These are phyloP conservation scores for Tragelaphus imberbis DNA, from an alignment of 2,113 vertebrate species.

Conservation along the genomic window DNA sequence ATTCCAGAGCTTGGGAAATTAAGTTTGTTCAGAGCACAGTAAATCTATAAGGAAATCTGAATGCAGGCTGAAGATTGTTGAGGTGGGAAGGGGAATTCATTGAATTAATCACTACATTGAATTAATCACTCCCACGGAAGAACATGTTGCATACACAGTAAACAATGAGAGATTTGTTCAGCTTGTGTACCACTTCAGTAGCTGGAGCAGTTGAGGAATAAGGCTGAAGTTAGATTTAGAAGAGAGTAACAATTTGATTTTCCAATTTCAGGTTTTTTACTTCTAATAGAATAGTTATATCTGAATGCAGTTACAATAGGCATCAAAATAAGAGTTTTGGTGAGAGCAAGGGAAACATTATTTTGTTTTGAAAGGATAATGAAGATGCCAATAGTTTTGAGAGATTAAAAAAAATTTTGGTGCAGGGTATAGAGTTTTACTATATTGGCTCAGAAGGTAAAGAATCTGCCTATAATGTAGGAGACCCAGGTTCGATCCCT, in stretches of 20 bases:
- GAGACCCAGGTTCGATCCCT: not conserved
- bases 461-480: not conserved
- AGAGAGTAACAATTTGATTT: not conserved
- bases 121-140: not conserved
- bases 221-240: not conserved
- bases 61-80: not conserved
- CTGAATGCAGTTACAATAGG: not conserved
- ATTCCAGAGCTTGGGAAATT: not conserved
- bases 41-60: not conserved
- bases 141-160: not conserved
- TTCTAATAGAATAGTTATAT: not conserved
- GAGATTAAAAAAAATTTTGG: not conserved
- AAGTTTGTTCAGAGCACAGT: not conserved
- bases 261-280: not conserved
- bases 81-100: not conserved
- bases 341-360: not conserved
- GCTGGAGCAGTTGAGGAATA: not conserved
- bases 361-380: slow-evolving; percentile 19
- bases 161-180: not conserved
- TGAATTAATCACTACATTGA: not conserved
- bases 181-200: not conserved
- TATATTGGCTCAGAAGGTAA: not conserved
- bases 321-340: not conserved
- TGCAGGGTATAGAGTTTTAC: not conserved
- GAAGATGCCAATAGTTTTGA: not conserved